phyloP scores from a whole-genome alignment of 92 coral and sea anemone species.

The Galaxea fascicularis region DNA sequence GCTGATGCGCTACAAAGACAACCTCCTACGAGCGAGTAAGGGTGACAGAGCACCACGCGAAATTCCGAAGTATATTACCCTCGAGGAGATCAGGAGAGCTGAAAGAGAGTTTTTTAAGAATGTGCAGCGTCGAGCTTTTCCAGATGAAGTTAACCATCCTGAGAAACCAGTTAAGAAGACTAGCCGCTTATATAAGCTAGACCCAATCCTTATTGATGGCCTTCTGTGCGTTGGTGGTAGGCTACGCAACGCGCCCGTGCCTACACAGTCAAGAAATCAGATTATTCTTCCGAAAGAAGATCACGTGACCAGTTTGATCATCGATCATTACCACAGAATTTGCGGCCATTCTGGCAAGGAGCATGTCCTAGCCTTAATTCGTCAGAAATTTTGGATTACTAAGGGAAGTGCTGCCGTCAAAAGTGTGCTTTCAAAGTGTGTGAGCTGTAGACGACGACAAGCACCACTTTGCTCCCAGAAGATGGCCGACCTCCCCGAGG shows the following conservation, averaged over 20 bases:
- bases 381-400: no score
- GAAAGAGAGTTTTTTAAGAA: constrained; percentile 30
- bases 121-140: constrained; percentile 17
- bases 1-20: constrained; percentile 20
- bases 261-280: constrained; percentile 4
- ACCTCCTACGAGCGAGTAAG: constrained; percentile 8
- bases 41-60: no score
- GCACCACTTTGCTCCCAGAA: constrained; percentile 29
- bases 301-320: constrained; percentile 5
- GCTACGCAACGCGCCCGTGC: constrained; percentile 10
- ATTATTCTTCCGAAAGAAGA: constrained; percentile 13
- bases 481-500: constrained; percentile 41
- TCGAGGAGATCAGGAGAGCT: no score
- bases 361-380: no score
- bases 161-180: not conserved
- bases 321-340: constrained; percentile 7
- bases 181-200: constrained; percentile 1
- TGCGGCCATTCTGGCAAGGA: no score
- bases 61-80: no score
- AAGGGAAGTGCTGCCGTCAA: no score
- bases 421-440: no score
- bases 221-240: constrained; percentile 24
- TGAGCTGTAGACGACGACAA: no score
- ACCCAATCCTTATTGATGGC: no score
- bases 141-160: no score